Base-by-base conservation (phyloP, 2,113 vertebrate genomes). In the Edolisoma coerulescens region DNA sequence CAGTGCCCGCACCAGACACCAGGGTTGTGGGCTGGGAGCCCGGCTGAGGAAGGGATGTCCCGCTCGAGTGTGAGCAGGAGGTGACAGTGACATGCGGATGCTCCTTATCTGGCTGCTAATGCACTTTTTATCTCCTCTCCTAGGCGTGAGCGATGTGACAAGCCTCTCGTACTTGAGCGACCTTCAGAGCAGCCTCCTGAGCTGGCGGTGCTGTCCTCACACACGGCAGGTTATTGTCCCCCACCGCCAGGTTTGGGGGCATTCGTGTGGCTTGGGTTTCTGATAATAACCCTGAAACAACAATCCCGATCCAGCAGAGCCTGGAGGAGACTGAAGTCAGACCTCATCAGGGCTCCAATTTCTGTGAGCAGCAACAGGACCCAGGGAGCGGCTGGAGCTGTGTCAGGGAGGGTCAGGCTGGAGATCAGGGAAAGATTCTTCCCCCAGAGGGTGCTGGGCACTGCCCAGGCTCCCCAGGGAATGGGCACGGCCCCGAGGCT, bases 121-220 rank as follows among this genome's bases (percentile, higher is more conserved):
- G 94, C 84, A 94, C 14, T 94, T 90, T n/a, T 96, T 94, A 95
- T 95, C 95, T 91, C 33, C 41, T 88, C 81, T 3, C 2, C 60
- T 73, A 90, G 75, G 73, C 69, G 76, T n/a, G 10, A 89, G 68
- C 41, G 22, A 32, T 24, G 42, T 12, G 42, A 50, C 50, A 54
- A 50, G 67, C 3, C 78, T 54, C 57, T 24, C 7, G 22, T 17
- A 44, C 75, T 93, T 42, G 64, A 86, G 64, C 42, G 80, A 84
- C 47, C 61, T 91, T 86, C 86, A 52, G 64, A 89, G 73, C 14
- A 0, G 39, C 71, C 75, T 90, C 54, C 68, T 22, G 71, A 83
- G 56, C 59, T 6, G 1, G 7, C 4, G 5, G 32, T 24, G 67
- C 35, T 42, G 61, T 28, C 30, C 68, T 70, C 39, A 27, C 70